Conservation (phyloP, 37 sponge, comb jelly and placozoan genomes). For the Halisarca cf. caerulea region DNA sequence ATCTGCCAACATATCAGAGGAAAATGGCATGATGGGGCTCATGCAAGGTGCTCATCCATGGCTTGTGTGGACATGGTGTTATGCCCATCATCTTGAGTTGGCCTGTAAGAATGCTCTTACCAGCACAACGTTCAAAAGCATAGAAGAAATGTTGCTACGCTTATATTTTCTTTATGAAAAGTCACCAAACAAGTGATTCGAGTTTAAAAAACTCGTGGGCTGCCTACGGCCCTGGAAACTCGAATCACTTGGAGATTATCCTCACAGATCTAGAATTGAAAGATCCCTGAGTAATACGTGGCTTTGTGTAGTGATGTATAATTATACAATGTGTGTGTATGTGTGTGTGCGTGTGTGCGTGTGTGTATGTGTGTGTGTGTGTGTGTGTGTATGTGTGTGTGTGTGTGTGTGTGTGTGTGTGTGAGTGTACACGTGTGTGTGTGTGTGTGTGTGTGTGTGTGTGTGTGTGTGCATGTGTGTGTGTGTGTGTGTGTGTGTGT, state of each 20-base stretch:
- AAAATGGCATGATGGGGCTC: constrained; percentile 55
- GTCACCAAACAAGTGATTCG: not conserved
- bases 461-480: too few relatives aligned
- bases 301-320: too few relatives aligned
- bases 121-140: constrained; percentile 26
- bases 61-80: constrained; percentile 59
- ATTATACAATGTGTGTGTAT: too few relatives aligned
- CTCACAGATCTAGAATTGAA: too few relatives aligned
- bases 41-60: constrained; percentile 48
- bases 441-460: too few relatives aligned
- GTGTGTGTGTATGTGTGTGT: not conserved
- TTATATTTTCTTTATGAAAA: constrained; percentile 52
- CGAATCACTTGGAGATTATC: too few relatives aligned
- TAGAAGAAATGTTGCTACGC: constrained; percentile 61
- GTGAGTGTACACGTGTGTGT: too few relatives aligned
- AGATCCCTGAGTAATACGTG: too few relatives aligned
- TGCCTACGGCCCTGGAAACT: too few relatives aligned
- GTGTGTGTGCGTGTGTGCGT: too few relatives aligned
- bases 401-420: not conserved
- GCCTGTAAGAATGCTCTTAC: constrained; percentile 58
- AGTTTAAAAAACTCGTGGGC: constrained; percentile 9
- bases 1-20: constrained; percentile 49
- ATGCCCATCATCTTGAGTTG: constrained; percentile 42
- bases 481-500: too few relatives aligned
- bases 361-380: not conserved